A percentile compares a stretch with the other conserved stretches of the same genome.
Evolutionary conservation across 1,140 invertebrate genomes (phyloP).

Genomic region (Drosophila repleta): DNA sequence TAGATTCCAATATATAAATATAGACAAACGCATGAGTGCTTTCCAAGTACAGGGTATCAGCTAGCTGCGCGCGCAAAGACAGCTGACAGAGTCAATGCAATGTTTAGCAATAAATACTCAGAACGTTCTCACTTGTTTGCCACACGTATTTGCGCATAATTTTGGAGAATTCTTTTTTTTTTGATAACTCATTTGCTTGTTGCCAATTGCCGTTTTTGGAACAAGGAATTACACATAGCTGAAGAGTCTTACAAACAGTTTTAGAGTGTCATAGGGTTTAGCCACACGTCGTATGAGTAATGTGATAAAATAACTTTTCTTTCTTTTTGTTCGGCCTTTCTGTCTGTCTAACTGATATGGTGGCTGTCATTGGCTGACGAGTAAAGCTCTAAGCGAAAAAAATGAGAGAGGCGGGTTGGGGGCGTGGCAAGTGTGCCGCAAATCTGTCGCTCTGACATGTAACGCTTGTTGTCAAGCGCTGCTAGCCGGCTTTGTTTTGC

Average conservation of each 20-base stretch:
- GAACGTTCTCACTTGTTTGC: neutral
- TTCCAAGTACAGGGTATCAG: no score
- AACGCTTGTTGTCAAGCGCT: conserved; percentile 23
- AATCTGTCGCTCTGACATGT: neutral
- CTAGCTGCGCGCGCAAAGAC: no score
- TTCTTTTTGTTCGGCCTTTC: neutral
- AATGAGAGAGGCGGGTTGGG: neutral
- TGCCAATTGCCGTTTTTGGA: conserved; percentile 23
- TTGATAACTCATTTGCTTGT: conserved; percentile 14
- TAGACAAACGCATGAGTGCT: no score
- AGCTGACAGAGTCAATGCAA: no score
- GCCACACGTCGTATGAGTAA: conserved; percentile 42
- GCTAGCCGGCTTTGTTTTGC: neutral
- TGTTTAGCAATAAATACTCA: no score
- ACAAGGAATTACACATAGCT: conserved; percentile 16
- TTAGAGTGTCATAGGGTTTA: conserved; percentile 20
- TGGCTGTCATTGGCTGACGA: conserved; percentile 30
- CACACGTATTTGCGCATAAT: neutral
- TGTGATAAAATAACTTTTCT: conserved; percentile 12
- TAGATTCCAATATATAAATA: no score
- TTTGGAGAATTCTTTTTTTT: neutral
- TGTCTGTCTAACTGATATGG: conserved; percentile 19
- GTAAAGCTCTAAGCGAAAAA: conserved; percentile 19
- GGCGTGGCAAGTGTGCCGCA: neutral
- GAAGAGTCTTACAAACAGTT: conserved; percentile 18